Conservation (phyloP, 2,113 vertebrate genomes). For the Hemiscyllium ocellatum region DNA sequence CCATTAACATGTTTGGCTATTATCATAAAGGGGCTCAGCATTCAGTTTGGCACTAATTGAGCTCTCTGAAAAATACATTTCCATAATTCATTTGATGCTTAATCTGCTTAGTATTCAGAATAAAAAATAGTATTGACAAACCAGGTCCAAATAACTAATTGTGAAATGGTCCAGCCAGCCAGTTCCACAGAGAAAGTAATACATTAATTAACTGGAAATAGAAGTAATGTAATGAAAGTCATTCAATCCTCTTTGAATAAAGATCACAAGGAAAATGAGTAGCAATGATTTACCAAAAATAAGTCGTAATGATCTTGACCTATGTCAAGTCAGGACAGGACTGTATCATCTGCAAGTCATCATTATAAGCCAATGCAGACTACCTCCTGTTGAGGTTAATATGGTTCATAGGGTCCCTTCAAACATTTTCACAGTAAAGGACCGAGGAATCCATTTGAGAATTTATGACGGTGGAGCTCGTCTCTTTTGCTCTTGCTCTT, state of each 20-base stretch:
- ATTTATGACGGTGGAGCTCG: background rate
- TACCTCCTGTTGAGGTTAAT: background rate
- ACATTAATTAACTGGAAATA: conserved; percentile 27
- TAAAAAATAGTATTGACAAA: conserved; percentile 29
- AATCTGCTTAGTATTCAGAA: conserved; percentile 30
- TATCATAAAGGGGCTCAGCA: background rate
- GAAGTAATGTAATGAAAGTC: conserved; percentile 25
- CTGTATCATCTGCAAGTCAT: background rate
- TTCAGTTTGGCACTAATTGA: conserved; percentile 15
- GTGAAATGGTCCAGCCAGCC: conserved; percentile 16
- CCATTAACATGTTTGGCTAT: background rate
- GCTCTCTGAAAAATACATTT: conserved; percentile 24
- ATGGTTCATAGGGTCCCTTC: background rate
- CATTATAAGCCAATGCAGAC: background rate
- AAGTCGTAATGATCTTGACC: background rate
- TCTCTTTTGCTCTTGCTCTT: background rate
- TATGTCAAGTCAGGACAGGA: background rate
- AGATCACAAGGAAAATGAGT: background rate
- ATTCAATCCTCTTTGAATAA: conserved; percentile 14
- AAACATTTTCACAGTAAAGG: background rate
- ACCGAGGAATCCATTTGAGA: background rate
- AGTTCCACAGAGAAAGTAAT: background rate
- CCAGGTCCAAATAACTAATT: background rate
- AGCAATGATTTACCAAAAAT: background rate
- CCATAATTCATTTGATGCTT: conserved; percentile 34